Evolutionary conservation across 1,140 invertebrate genomes (phyloP), one percentile per base, ranked within the genome.

Genomic region (Brachionus sp.): DNA sequence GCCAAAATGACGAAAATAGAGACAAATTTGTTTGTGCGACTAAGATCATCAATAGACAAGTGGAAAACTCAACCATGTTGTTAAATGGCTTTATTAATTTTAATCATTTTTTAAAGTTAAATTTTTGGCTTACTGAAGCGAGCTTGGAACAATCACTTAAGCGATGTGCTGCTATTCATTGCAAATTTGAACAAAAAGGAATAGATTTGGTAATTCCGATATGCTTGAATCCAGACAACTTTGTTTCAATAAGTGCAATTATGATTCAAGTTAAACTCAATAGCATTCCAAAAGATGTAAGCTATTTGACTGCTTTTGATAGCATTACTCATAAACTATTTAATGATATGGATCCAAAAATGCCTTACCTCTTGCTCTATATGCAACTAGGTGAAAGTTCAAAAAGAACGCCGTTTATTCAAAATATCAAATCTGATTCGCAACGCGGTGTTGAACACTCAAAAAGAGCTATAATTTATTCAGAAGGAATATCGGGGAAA

Each of bases 1-100:
- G 62, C 33, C 7, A n/a, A 33, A 35, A 66, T 33, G 25, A 66
- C 12, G 13, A 66, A 66, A n/a, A 33, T 29, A 62, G 6, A 29
- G 57, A 6, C 0, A 25, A 19, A 33, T 66, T 6, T 33, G 10
- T 66, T 12, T 33, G 33, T 13, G 23, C 25, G 25, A 33, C 10
- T 10, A 66, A 66, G 13, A 53, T 53, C 50, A 53, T 53, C 16
- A 53, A 53, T 19, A 53, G 16, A 16, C 50, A 53, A 19, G 2
- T 53, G 50, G 16, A 33, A 29, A 33, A 33, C 25, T 66, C 25
- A 33, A 7, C 33, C n/a, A 13, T 33, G 7, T 35, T 66, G 9
- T 66, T 66, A 29, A 66, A 66, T 66, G 25, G 62, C 33, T n/a
- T 66, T 10, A 66, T 66, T 33, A 66, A 66, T 66, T 66, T 66